phyloP scores from a whole-genome alignment of 2,797 vertebrate genomes.

The Premnoplex brunnescens region DNA sequence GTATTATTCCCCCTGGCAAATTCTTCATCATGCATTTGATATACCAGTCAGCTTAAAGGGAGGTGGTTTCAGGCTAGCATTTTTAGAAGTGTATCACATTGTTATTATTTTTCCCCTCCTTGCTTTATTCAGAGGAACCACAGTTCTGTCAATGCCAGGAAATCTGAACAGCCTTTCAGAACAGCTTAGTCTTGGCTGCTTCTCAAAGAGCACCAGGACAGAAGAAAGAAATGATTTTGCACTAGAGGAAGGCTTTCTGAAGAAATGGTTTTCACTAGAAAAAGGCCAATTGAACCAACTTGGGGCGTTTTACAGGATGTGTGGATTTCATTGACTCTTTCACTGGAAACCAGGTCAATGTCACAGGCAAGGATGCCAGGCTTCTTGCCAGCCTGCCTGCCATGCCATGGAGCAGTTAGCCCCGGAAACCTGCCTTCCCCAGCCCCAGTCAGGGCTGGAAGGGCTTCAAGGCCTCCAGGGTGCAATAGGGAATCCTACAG shows the following conservation, averaged over 20 bases:
- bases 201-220: constrained; percentile 28
- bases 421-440: neutral
- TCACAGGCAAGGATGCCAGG: neutral
- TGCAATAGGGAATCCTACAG: neutral
- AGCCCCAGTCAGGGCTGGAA: neutral
- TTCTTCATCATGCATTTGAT: neutral
- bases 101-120: constrained; percentile 29
- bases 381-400: neutral
- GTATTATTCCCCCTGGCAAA: constrained; percentile 40
- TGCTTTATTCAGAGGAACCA: constrained; percentile 15
- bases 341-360: constrained; percentile 58
- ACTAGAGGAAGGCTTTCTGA: constrained; percentile 17
- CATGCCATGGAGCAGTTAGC: neutral
- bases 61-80: neutral
- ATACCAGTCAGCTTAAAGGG: neutral
- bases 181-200: constrained; percentile 34
- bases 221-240: constrained; percentile 46
- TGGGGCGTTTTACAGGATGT: neutral
- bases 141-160: neutral
- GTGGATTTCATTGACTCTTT: constrained; percentile 45
- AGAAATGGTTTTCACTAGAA: constrained; percentile 40
- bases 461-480: neutral
- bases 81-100: constrained; percentile 3
- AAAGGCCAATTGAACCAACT: constrained; percentile 19
- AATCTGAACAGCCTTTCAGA: constrained; percentile 36